A percentile compares a stretch with the other conserved stretches of the same genome.
phyloP scores from a whole-genome alignment of 2,113 vertebrate genomes.

The Nyctereutes procyonoides region DNA sequence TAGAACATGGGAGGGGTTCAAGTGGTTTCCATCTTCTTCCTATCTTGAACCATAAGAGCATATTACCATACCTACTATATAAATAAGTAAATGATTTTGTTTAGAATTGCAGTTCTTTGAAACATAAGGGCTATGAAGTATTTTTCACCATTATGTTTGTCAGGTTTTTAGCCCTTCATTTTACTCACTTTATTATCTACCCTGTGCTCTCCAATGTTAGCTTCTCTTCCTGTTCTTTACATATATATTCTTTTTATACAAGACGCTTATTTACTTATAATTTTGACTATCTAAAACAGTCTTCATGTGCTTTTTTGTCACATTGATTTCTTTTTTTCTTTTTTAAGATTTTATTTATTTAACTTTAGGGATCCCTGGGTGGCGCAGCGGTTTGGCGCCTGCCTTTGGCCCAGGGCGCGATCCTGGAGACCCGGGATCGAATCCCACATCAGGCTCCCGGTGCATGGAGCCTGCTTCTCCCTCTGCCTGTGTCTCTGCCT shows the following conservation, averaged over 20 bases:
- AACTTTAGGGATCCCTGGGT: no score
- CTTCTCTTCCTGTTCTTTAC: not conserved
- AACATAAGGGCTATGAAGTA: not conserved
- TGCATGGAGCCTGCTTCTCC: no score
- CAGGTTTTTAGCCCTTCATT: not conserved
- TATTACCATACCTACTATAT: not conserved
- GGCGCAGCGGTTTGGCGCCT: no score
- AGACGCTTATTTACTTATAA: not conserved
- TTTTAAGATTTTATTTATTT: not conserved
- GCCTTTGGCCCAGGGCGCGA: no score
- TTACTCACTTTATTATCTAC: not conserved
- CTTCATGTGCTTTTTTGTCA: not conserved
- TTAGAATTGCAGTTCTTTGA: not conserved
- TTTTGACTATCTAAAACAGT: not conserved
- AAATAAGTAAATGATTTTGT: not conserved
- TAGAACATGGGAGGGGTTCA: not conserved
- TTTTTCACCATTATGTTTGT: not conserved
- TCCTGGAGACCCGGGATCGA: no score
- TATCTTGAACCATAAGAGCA: not conserved
- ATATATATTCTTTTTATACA: not conserved
- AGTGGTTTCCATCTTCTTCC: not conserved
- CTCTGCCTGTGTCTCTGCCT: no score
- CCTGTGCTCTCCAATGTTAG: not conserved
- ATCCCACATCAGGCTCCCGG: no score
- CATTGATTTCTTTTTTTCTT: not conserved